Percentiles rank a stretch among this genome's conserved stretches.
These are phyloP conservation scores for Sphenodon punctatus DNA, from an alignment of 2,797 vertebrate genomes.

Conservation along the genomic window DNA sequence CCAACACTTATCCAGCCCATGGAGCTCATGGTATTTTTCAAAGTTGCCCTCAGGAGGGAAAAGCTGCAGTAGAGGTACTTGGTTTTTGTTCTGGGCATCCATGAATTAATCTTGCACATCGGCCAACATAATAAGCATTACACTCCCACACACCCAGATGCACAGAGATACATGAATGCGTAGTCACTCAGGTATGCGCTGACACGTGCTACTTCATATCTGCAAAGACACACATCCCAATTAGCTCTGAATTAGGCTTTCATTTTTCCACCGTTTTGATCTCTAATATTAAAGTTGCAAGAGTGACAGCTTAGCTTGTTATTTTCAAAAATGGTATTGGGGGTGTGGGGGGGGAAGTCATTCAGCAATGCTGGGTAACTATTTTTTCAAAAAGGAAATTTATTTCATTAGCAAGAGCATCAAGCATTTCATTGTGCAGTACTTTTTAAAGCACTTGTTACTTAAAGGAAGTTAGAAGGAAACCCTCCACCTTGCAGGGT, in stretches of 20 bases:
- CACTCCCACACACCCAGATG: neutral
- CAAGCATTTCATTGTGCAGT: constrained; percentile 24
- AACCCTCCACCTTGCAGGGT: neutral
- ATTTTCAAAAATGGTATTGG: neutral
- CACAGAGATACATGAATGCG: neutral
- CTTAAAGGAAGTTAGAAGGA: constrained; percentile 40
- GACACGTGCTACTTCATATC: accelerated
- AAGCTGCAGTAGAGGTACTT: neutral
- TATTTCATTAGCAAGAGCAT: constrained; percentile 9
- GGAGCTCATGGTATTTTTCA: too few relatives aligned
- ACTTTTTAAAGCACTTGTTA: neutral
- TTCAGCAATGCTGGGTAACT: neutral
- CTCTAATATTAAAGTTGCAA: neutral
- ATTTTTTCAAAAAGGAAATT: constrained; percentile 34
- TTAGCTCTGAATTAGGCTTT: neutral
- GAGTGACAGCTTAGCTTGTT: neutral
- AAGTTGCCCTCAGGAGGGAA: too few relatives aligned
- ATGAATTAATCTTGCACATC: too few relatives aligned
- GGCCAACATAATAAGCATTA: neutral
- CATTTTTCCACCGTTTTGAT: neutral
- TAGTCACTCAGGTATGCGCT: neutral
- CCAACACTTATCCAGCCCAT: too few relatives aligned
- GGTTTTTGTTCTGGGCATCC: neutral
- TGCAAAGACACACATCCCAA: neutral
- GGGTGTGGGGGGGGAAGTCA: neutral